phyloP scores from a whole-genome alignment of 2,113 vertebrate species.

The Sterna hirundo region DNA sequence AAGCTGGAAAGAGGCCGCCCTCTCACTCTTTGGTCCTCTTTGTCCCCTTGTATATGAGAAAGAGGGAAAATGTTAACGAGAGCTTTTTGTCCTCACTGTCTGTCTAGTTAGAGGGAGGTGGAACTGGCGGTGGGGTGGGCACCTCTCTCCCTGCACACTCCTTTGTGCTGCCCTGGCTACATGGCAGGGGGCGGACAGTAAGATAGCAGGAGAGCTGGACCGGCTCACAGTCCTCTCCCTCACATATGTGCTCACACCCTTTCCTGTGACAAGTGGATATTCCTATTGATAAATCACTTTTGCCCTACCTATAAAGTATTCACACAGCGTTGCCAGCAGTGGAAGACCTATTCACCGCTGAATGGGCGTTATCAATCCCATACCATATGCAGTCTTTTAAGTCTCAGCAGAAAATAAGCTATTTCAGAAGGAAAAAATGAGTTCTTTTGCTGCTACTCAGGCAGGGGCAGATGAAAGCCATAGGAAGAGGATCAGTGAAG shows the following conservation, averaged over 20 bases:
- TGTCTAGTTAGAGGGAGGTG: neutral
- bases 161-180: neutral
- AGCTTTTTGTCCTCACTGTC: neutral
- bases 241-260: neutral
- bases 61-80: neutral
- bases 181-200: neutral
- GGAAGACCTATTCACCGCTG: neutral
- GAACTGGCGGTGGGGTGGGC: fast-evolving
- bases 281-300: neutral
- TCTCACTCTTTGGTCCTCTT: neutral
- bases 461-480: neutral
- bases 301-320: neutral
- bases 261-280: neutral
- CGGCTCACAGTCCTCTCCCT: neutral
- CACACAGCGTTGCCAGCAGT: neutral
- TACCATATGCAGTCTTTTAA: neutral
- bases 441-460: neutral
- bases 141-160: neutral
- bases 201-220: fast-evolving
- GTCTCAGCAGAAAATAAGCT: neutral
- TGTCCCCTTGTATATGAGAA: neutral
- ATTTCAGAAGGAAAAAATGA: neutral
- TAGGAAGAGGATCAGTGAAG: neutral
- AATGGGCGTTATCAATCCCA: neutral
- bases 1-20: neutral